phyloP scores from a whole-genome alignment of 2,797 vertebrate genomes.

The Falco berigora region DNA sequence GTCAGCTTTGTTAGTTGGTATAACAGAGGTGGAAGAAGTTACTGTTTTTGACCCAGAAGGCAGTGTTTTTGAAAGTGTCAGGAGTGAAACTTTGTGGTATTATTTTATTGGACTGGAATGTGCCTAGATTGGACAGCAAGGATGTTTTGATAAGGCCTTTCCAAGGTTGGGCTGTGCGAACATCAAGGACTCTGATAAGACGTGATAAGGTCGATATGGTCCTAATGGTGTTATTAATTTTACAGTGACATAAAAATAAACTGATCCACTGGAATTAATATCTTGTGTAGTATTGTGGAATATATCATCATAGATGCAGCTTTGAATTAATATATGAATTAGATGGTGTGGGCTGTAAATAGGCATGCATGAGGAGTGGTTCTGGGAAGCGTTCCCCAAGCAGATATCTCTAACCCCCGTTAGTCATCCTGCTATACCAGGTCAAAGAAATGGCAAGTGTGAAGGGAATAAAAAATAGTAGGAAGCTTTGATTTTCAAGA shows the following conservation, averaged over 20 bases:
- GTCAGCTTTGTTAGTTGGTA: not conserved
- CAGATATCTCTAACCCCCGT: not conserved
- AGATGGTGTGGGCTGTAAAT: not conserved
- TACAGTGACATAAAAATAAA: not conserved
- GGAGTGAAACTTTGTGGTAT: not conserved
- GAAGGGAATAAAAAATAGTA: not conserved
- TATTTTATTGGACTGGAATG: slow-evolving; percentile 5
- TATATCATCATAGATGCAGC: not conserved
- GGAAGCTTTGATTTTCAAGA: not conserved
- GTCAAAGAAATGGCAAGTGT: not conserved
- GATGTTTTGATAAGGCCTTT: not conserved
- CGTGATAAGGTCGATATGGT: not conserved
- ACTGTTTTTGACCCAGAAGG: not conserved
- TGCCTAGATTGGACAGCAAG: not conserved
- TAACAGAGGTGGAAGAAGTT: not conserved
- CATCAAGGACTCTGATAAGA: not conserved
- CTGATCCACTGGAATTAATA: not conserved
- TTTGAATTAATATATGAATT: not conserved
- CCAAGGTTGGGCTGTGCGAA: slow-evolving; percentile 16
- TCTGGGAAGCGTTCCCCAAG: not conserved
- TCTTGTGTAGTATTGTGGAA: not conserved
- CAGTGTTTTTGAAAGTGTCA: not conserved
- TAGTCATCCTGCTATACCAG: not conserved
- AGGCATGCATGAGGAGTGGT: not conserved
- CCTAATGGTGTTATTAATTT: not conserved